A percentile compares a stretch with the other conserved stretches of the same genome.
Evolutionary conservation across 2,888 invertebrate species (phyloP).

Genomic region (Tribolium freemani): DNA sequence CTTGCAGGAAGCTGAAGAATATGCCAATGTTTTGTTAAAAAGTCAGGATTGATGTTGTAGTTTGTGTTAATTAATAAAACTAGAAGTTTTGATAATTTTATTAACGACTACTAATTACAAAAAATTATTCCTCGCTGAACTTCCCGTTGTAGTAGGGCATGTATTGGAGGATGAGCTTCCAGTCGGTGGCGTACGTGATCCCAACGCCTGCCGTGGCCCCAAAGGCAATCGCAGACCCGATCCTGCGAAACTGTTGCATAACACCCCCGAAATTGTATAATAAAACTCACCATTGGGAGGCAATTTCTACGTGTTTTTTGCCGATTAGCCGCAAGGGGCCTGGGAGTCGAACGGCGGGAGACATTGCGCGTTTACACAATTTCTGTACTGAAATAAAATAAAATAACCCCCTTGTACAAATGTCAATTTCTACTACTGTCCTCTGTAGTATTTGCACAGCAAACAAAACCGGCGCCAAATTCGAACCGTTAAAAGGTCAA

Average conservation of each 20-base stretch:
- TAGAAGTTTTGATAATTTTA: background rate
- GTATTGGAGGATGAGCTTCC: conserved; percentile 80
- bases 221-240: conserved; percentile 75
- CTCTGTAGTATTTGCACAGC: background rate
- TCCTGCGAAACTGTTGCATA: conserved; percentile 61
- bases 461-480: background rate
- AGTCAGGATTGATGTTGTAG: background rate
- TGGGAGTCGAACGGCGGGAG: conserved; percentile 5
- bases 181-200: conserved; percentile 83
- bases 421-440: background rate
- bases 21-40: background rate
- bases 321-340: conserved; percentile 66
- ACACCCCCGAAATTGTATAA: conserved; percentile 58
- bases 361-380: conserved; percentile 5
- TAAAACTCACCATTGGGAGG: conserved; percentile 66
- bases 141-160: conserved; percentile 84
- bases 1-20: conserved; percentile 5
- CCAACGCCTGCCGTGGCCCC: conserved; percentile 76
- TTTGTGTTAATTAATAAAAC: background rate
- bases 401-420: background rate
- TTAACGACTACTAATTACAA: conserved; percentile 9
- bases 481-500: background rate
- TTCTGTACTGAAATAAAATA: too few relatives aligned
- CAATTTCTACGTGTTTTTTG: conserved; percentile 74
- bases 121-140: conserved; percentile 70